Base-by-base conservation (phyloP, 2,888 invertebrate species). In the Pandemis heparana region DNA sequence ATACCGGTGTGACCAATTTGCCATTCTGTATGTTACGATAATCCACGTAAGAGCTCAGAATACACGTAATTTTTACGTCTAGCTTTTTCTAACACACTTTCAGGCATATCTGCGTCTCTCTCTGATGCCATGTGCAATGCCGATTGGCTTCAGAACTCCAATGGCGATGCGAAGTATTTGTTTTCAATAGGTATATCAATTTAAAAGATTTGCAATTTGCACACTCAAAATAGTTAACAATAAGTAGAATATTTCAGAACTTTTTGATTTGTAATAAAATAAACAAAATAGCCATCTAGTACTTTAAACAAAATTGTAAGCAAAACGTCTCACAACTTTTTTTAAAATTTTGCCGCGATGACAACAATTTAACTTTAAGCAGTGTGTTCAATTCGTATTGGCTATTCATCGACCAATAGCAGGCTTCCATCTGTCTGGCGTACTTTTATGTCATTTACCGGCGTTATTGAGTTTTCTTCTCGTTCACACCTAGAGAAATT, bases 391-490 rank as follows among this genome's bases (percentile, higher is more conserved):
- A 82, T 85, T 86, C 79, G 82, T 84, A 95, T 95, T 95, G 88
- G 95, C 83, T 82, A 82, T 80, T 77, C 74, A 79, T 74, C 79
- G 79, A 83, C 96, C 96, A 96, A 96, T 96, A 79, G 86, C 72
- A 89, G 83, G 83, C 82, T 95, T 96, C 96, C 97, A 97, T 96
- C 96, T 96, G 96, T 95, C 96, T 95, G 89, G 83, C 87, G 91
- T 92, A 91, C 87, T 85, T 83, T 85, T 81, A 87, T 85, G 87
- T 87, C 85, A 85, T 82, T 84, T 81, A 79, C 81, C 80, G 81
- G 79, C 83, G 83, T 80, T 79, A 78, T 70, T 71, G 78, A 69
- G 80, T 76, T 81, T 81, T 80, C 78, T 12, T 86, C 86, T 80
- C 87, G 81, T 76, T 94, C 86, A 78, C 84, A 82, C 94, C 77